phyloP scores from a whole-genome alignment of 2,888 invertebrate species.

The Subacronicta megacephala region DNA sequence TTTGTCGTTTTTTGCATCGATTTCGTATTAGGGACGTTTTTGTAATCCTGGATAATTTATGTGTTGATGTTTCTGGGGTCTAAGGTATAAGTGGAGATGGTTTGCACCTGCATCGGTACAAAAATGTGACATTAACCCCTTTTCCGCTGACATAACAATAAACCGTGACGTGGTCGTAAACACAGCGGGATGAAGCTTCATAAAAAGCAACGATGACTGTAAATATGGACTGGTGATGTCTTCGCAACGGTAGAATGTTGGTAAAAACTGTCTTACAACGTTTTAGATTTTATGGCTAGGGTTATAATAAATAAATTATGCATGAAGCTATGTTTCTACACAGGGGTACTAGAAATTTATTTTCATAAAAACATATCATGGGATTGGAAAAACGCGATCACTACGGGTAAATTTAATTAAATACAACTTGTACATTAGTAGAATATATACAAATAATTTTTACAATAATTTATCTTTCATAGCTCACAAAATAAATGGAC shows the following conservation, averaged over 20 bases:
- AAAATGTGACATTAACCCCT: conserved; percentile 83
- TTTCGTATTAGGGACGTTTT: conserved; percentile 52
- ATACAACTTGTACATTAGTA: no score
- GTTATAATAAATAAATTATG: no score
- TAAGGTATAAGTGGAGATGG: conserved; percentile 32
- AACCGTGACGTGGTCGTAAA: conserved; percentile 82
- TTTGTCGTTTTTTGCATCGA: conserved; percentile 56
- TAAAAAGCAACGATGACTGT: conserved; percentile 85
- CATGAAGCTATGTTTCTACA: no score
- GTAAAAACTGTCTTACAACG: conserved; percentile 61
- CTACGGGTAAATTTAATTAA: no score
- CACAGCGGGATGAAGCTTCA: conserved; percentile 74
- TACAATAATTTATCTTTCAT: no score
- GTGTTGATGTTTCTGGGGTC: conserved; percentile 25
- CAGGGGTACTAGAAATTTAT: no score
- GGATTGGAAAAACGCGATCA: no score
- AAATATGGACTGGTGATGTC: conserved; percentile 86
- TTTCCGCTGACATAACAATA: conserved; percentile 80
- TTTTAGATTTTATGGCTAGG: conserved; percentile 66
- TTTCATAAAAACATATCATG: no score
- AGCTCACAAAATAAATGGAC: no score
- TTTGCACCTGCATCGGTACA: conserved; percentile 68
- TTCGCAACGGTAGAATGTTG: conserved; percentile 67
- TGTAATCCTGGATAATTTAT: conserved; percentile 46
- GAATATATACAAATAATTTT: no score